Evolutionary conservation across 2,888 invertebrate genomes (phyloP).

Genomic region (Aradus depressus): DNA sequence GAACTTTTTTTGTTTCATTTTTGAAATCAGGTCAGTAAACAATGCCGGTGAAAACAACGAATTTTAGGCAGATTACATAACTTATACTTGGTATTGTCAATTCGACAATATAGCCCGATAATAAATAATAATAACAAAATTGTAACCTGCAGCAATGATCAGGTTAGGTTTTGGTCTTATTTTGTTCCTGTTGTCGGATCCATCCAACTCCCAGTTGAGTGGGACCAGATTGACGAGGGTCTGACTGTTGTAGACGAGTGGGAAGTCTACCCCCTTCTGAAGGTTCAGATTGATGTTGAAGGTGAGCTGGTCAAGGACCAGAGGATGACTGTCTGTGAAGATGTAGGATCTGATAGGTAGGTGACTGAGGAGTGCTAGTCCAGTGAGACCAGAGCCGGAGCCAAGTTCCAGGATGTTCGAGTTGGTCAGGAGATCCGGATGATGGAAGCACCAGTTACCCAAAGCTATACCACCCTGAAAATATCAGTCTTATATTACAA

Average conservation of each 20-base stretch:
- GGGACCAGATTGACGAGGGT: conserved; percentile 23
- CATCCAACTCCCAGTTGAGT: conserved; percentile 30
- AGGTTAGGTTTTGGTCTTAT: conserved; percentile 26
- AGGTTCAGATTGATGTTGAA: conserved; percentile 44
- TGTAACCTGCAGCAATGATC: conserved; percentile 32
- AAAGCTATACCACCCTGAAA: conserved; percentile 56
- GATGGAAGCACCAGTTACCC: conserved; percentile 55
- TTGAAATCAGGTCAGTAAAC: too few species aligned
- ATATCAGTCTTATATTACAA: too few species aligned
- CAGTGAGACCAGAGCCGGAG: conserved; percentile 58
- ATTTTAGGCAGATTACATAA: too few species aligned
- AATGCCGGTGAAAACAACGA: too few species aligned
- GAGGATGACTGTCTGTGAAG: conserved; percentile 57
- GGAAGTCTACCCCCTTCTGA: conserved; percentile 7
- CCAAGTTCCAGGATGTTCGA: conserved; percentile 62
- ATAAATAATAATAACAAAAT: too few species aligned
- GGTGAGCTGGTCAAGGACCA: conserved; percentile 50
- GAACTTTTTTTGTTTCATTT: too few species aligned
- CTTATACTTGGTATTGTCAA: too few species aligned
- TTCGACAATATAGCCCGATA: too few species aligned
- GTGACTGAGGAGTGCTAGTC: conserved; percentile 47
- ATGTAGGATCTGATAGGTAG: conserved; percentile 41
- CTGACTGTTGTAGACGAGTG: conserved; percentile 11
- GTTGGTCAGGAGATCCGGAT: conserved; percentile 41
- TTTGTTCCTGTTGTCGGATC: background rate